Evolutionary conservation across 2,797 vertebrate species (phyloP).

Genomic region (Sparidentex hasta): DNA sequence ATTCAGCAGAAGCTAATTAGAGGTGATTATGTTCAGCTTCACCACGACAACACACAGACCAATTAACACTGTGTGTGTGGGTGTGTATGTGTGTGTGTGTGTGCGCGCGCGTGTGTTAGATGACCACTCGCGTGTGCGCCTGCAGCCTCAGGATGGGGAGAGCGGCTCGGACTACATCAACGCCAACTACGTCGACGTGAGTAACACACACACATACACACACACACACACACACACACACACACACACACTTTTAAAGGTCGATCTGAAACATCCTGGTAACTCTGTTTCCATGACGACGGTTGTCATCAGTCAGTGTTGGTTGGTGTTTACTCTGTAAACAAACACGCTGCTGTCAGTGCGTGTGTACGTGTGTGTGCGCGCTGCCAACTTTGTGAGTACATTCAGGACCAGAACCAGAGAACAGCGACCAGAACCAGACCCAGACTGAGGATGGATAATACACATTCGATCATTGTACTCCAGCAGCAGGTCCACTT

Average conservation of each 20-base stretch:
- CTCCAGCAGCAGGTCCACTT: too few relatives aligned
- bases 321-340: constrained; percentile 37
- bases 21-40: constrained; percentile 52
- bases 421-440: too few relatives aligned
- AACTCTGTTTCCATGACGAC: constrained; percentile 57
- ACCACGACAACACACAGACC: constrained; percentile 33
- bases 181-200: constrained; percentile 96
- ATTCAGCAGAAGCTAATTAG: constrained; percentile 47
- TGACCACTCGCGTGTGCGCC: constrained; percentile 95
- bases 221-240: constrained; percentile 29
- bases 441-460: too few relatives aligned
- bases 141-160: constrained; percentile 94
- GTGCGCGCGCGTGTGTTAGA: constrained; percentile 80
- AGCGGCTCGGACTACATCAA: constrained; percentile 97
- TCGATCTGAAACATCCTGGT: constrained; percentile 21
- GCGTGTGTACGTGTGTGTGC: not conserved
- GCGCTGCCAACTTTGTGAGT: not conserved
- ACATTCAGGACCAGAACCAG: too few relatives aligned
- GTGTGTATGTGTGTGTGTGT: constrained; percentile 34
- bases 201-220: constrained; percentile 74
- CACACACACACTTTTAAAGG: constrained; percentile 26
- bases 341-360: constrained; percentile 17
- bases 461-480: too few relatives aligned
- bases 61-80: constrained; percentile 39
- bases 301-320: not conserved